Conservation (phyloP, 53 echinoderm and acorn worm species). For the Patiria pectinifera region DNA sequence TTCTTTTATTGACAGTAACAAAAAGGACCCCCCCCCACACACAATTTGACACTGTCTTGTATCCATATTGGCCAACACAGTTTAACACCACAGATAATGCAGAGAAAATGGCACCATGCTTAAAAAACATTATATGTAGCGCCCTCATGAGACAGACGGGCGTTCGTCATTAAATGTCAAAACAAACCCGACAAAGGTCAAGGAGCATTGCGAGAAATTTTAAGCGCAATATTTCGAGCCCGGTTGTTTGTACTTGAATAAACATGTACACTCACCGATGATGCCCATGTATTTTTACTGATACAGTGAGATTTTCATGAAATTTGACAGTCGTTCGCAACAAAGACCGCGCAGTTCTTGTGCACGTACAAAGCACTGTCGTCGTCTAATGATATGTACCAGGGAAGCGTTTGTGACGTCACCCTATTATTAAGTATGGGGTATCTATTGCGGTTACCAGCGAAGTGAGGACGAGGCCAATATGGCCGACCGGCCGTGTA, state of each 20-base stretch:
- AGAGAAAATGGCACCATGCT: not conserved
- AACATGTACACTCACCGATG: not conserved
- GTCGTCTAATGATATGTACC: slow-evolving; percentile 1
- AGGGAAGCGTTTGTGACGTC: slow-evolving; percentile 20
- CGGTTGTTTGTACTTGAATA: not conserved
- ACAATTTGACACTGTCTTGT: not conserved
- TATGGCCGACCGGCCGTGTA: not conserved
- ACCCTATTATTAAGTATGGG: not conserved
- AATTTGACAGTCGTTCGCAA: not conserved
- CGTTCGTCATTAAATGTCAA: not conserved
- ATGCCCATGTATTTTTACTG: not conserved
- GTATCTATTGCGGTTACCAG: not conserved
- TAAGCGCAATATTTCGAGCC: not conserved
- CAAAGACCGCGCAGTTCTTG: slow-evolving; percentile 1
- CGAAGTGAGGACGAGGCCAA: slow-evolving; percentile 25
- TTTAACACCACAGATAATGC: not conserved
- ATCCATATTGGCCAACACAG: not conserved
- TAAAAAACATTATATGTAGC: not conserved
- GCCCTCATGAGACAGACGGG: slow-evolving; percentile 11
- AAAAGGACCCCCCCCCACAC: too few species aligned
- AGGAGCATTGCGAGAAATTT: not conserved
- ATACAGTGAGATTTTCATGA: not conserved
- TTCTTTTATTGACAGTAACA: too few species aligned
- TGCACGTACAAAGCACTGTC: not conserved
- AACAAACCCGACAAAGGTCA: not conserved